These are phyloP conservation scores for Pinctada fucata DNA, from an alignment of 2,888 invertebrate species.

Conservation along the genomic window DNA sequence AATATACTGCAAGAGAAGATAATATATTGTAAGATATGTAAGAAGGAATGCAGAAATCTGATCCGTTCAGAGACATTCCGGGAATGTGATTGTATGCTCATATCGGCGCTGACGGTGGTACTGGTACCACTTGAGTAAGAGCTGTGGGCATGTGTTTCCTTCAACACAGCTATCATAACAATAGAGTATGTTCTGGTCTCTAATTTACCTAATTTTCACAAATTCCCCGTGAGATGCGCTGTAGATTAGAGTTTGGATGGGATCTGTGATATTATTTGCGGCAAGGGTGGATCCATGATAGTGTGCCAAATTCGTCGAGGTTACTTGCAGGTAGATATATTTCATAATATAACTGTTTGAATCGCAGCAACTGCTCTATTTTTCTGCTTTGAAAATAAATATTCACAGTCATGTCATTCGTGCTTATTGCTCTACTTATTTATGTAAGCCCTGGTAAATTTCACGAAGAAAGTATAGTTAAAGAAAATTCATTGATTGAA, in stretches of 20 bases:
- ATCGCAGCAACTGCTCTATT: too few relatives aligned
- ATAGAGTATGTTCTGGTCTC: neutral
- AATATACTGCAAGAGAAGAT: too few relatives aligned
- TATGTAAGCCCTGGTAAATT: too few relatives aligned
- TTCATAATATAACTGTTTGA: too few relatives aligned
- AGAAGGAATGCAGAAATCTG: neutral
- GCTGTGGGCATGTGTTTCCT: neutral
- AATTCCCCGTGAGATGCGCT: neutral
- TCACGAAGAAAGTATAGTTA: too few relatives aligned
- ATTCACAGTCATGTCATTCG: too few relatives aligned
- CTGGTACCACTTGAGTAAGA: neutral
- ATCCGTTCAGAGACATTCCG: neutral
- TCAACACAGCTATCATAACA: neutral
- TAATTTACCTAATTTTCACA: constrained; percentile 3
- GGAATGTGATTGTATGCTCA: neutral
- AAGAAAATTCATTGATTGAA: too few relatives aligned
- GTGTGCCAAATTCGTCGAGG: neutral
- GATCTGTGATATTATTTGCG: neutral
- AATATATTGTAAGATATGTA: too few relatives aligned
- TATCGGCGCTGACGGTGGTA: neutral
- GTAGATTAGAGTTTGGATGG: neutral
- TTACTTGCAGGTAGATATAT: too few relatives aligned
- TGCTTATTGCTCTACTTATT: too few relatives aligned
- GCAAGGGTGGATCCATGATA: neutral
- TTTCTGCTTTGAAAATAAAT: too few relatives aligned